These are phyloP conservation scores for Drosophila kepulauana DNA, from an alignment of 1,140 invertebrate species.

Conservation along the genomic window DNA sequence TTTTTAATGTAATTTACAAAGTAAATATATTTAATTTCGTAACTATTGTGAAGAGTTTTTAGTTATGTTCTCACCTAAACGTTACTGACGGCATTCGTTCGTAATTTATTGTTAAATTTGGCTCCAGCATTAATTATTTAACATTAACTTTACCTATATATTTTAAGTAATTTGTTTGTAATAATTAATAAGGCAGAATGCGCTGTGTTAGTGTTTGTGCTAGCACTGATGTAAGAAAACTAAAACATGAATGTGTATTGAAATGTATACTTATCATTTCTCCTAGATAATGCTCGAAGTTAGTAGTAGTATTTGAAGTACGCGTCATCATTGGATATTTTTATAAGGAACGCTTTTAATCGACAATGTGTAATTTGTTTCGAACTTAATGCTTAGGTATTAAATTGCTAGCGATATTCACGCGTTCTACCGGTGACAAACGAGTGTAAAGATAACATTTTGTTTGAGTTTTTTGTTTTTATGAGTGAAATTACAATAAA, in stretches of 20 bases:
- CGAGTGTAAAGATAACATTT: conserved; percentile 15
- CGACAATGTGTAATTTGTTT: conserved; percentile 25
- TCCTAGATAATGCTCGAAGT: conserved; percentile 14
- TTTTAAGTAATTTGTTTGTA: background rate
- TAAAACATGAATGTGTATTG: conserved; percentile 29
- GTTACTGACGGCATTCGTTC: conserved; percentile 64
- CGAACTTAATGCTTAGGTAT: conserved; percentile 47
- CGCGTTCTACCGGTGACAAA: conserved; percentile 44
- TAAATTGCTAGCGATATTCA: conserved; percentile 31
- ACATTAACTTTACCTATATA: background rate
- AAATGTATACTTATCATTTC: conserved; percentile 34
- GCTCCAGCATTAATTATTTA: conserved; percentile 42
- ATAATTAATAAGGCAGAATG: background rate
- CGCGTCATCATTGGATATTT: conserved; percentile 16
- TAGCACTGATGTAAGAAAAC: conserved; percentile 32
- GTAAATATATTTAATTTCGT: background rate
- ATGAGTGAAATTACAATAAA: too few species aligned
- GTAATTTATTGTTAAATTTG: conserved; percentile 42
- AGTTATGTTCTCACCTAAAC: conserved; percentile 49
- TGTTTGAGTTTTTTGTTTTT: background rate
- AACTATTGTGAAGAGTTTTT: background rate
- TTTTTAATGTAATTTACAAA: too few species aligned
- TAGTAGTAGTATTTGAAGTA: background rate
- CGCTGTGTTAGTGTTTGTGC: conserved; percentile 1
- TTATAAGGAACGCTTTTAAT: background rate